Conservation (phyloP, 2,797 vertebrate genomes). For the Clamator glandarius region DNA sequence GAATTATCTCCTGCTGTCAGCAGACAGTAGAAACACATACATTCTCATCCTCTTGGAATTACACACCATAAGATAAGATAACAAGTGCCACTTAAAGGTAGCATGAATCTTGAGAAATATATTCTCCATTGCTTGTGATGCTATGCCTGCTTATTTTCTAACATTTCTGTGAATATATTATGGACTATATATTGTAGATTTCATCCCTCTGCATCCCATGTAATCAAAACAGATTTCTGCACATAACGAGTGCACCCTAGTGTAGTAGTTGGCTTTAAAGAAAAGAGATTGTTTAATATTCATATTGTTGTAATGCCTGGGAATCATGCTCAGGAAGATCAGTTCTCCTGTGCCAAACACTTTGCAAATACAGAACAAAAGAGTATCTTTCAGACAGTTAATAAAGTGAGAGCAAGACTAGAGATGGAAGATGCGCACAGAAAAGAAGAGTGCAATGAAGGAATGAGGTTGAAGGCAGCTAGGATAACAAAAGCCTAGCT, state of each 20-base stretch:
- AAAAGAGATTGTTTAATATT: not conserved
- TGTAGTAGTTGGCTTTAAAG: not conserved
- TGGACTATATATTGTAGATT: not conserved
- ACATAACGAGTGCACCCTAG: not conserved
- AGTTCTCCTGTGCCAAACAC: not conserved
- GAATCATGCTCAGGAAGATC: not conserved
- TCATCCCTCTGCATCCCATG: not conserved
- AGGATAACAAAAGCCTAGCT: not conserved
- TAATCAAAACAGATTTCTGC: not conserved
- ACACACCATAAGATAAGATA: not conserved
- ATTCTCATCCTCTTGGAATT: constrained; percentile 29
- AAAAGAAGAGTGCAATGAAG: not conserved
- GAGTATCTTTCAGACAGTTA: not conserved
- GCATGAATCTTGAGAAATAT: not conserved
- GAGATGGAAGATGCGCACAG: not conserved
- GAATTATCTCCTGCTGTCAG: constrained; percentile 59
- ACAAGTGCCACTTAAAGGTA: not conserved
- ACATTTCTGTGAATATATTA: not conserved
- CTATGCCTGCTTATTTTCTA: not conserved
- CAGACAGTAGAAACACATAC: constrained; percentile 15
- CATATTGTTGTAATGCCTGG: not conserved
- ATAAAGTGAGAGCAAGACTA: not conserved
- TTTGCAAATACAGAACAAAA: not conserved
- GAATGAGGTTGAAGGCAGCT: not conserved
- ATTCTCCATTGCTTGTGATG: not conserved